Conservation (phyloP, 2,797 vertebrate species). For the Phoeniculus purpureus region DNA sequence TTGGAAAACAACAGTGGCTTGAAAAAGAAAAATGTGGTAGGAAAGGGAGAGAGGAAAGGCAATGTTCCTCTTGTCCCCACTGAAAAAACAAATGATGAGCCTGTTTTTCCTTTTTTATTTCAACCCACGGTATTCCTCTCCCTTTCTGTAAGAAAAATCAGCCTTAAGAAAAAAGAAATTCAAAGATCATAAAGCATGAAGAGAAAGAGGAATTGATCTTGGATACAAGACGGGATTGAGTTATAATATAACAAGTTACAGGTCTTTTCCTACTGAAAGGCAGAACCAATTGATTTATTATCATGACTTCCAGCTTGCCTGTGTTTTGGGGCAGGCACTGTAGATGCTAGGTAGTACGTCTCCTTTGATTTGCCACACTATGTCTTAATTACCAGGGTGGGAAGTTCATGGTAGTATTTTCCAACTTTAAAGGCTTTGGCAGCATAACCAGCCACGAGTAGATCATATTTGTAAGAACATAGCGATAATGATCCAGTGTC, state of each 20-base stretch:
- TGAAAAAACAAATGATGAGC: slow-evolving; percentile 56
- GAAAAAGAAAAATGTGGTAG: slow-evolving; percentile 59
- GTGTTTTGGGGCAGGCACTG: slow-evolving; percentile 49
- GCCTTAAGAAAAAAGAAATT: slow-evolving; percentile 61
- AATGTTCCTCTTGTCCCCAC: slow-evolving; percentile 16
- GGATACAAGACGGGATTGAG: slow-evolving; percentile 68
- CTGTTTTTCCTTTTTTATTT: background rate
- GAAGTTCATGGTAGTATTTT: slow-evolving; percentile 66
- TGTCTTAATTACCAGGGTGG: slow-evolving; percentile 77
- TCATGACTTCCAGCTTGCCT: slow-evolving; percentile 53
- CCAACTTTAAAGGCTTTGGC: slow-evolving; percentile 75
- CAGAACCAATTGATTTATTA: slow-evolving; percentile 78
- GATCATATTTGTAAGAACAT: slow-evolving; percentile 65
- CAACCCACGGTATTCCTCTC: background rate
- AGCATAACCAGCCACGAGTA: slow-evolving; percentile 49
- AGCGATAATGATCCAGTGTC: slow-evolving; percentile 63
- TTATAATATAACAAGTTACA: slow-evolving; percentile 69
- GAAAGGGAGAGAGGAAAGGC: background rate
- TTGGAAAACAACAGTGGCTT: slow-evolving; percentile 53
- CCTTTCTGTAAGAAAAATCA: slow-evolving; percentile 65
- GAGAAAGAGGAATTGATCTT: slow-evolving; percentile 69
- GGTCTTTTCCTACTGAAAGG: slow-evolving; percentile 67
- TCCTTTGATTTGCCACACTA: slow-evolving; percentile 77
- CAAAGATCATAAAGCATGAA: slow-evolving; percentile 67
- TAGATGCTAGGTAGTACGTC: slow-evolving; percentile 68